A percentile compares a stretch with the other conserved stretches of the same genome.
Conservation (phyloP, 2,113 vertebrate species). For the Sylvicapra grimmia region DNA sequence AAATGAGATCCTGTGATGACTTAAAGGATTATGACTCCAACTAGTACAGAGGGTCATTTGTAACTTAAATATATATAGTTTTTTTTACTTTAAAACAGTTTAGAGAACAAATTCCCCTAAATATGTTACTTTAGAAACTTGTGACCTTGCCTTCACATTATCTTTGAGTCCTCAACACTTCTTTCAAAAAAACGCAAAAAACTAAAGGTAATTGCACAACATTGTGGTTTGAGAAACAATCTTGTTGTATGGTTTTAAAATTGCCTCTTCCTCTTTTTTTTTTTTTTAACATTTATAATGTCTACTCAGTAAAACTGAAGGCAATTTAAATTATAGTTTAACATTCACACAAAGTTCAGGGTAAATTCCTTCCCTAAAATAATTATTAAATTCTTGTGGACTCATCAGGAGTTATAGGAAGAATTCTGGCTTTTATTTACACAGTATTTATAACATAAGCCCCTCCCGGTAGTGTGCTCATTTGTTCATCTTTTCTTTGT, state of each 20-base stretch:
- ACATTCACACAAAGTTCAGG: not conserved
- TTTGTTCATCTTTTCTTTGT: slow-evolving; percentile 24
- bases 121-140: not conserved
- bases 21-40: not conserved
- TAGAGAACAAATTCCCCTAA: slow-evolving; percentile 2
- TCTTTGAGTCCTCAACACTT: not conserved
- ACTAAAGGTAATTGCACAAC: not conserved
- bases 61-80: not conserved
- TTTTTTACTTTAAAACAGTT: slow-evolving; percentile 4
- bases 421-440: slow-evolving; percentile 17
- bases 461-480: not conserved
- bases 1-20: not conserved
- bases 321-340: slow-evolving; percentile 7
- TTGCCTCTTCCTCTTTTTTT: not conserved
- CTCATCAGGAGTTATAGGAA: not conserved
- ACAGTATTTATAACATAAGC: not conserved
- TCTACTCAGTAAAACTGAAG: not conserved
- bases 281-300: not conserved
- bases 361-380: not conserved
- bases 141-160: not conserved
- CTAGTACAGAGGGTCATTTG: not conserved
- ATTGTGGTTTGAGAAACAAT: slow-evolving; percentile 7
- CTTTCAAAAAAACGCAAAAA: not conserved
- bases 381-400: not conserved
- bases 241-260: not conserved